Evolutionary conservation across 1,140 invertebrate genomes (phyloP).

Genomic region (Drosophila dunni): DNA sequence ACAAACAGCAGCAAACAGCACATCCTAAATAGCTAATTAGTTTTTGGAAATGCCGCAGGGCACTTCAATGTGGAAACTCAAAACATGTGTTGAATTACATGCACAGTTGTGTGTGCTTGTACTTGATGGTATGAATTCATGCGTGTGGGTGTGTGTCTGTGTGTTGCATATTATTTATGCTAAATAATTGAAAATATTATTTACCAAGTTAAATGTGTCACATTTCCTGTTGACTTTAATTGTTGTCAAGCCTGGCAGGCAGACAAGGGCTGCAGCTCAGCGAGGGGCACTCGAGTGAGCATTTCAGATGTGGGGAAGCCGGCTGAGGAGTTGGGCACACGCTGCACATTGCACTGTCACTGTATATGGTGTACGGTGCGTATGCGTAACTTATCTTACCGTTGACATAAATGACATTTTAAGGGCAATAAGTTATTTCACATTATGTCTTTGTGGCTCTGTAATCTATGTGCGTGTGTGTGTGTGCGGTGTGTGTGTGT

Average conservation of each 20-base stretch:
- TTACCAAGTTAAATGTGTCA: constrained; percentile 79
- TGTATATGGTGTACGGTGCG: constrained; percentile 47
- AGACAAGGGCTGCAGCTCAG: constrained; percentile 3
- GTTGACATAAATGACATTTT: constrained; percentile 83
- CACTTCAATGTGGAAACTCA: constrained; percentile 62
- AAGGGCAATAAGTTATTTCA: constrained; percentile 83
- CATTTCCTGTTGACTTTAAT: constrained; percentile 81
- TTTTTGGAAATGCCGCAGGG: constrained; percentile 74
- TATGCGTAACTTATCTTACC: constrained; percentile 82
- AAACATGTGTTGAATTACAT: constrained; percentile 76
- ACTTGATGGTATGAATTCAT: neutral
- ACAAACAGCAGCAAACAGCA: constrained; percentile 23
- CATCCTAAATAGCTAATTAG: constrained; percentile 67
- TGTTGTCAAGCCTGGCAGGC: constrained; percentile 72
- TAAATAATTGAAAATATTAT: constrained; percentile 82
- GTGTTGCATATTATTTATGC: constrained; percentile 60
- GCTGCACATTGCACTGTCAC: neutral
- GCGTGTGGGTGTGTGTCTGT: neutral
- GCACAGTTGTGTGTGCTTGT: constrained; percentile 1
- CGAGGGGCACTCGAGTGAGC: neutral
- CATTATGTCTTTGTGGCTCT: constrained; percentile 66
- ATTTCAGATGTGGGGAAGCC: constrained; percentile 1
- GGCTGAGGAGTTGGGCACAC: neutral
- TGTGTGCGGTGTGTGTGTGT: constrained; percentile 3
- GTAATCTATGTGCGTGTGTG: neutral